Evolutionary conservation across 2,797 vertebrate genomes (phyloP).

Genomic region (Smutsia gigantea): DNA sequence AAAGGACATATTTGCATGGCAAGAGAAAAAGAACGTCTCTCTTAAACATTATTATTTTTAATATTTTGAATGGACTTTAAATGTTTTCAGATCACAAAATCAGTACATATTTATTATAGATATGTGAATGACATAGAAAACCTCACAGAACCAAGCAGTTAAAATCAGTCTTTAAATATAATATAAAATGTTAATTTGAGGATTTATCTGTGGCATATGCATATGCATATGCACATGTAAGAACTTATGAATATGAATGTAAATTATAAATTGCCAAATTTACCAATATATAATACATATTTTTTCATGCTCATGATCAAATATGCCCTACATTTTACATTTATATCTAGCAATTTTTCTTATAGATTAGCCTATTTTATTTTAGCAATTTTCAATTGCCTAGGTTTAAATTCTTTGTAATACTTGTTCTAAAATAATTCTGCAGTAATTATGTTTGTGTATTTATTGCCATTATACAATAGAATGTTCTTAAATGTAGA

Average conservation of each 20-base stretch:
- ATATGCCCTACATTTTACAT: background rate
- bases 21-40: background rate
- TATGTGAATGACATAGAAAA: background rate
- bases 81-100: background rate
- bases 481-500: background rate
- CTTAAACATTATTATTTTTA: background rate
- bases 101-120: background rate
- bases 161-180: background rate
- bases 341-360: background rate
- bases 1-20: background rate
- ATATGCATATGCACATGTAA: fast-evolving
- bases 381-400: background rate
- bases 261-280: background rate
- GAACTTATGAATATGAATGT: background rate
- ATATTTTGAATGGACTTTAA: background rate
- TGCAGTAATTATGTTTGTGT: background rate
- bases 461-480: background rate
- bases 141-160: background rate
- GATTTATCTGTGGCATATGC: background rate
- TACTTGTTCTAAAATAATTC: background rate
- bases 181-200: background rate
- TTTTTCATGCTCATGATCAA: background rate
- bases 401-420: background rate
- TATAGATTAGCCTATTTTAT: background rate
- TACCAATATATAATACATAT: background rate